Conservation (phyloP, 2,888 invertebrate genomes). For the Habroteleia sp. region DNA sequence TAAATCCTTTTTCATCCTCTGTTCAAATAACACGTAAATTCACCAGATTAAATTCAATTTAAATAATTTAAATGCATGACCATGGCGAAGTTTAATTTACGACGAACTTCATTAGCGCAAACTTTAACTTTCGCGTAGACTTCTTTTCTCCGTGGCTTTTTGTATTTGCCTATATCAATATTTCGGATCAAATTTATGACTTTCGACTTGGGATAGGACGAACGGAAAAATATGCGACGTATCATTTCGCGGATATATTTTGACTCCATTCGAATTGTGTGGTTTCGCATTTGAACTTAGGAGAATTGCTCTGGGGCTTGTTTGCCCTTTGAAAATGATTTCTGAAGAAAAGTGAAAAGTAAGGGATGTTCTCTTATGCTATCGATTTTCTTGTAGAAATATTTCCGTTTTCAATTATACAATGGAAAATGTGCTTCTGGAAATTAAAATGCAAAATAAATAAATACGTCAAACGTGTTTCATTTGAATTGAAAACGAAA, state of each 20-base stretch:
- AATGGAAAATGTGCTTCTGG: no score
- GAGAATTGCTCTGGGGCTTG: slow-evolving; percentile 34
- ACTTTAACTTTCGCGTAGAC: no score
- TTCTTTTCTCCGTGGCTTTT: no score
- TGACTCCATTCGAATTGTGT: slow-evolving; percentile 41
- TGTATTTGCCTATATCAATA: no score
- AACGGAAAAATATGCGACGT: slow-evolving; percentile 3
- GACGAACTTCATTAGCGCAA: not conserved
- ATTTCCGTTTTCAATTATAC: not conserved
- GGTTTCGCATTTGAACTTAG: slow-evolving; percentile 34
- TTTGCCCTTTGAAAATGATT: slow-evolving; percentile 48
- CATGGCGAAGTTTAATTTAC: slow-evolving; percentile 9
- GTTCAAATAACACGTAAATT: slow-evolving; percentile 36
- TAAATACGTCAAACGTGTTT: no score
- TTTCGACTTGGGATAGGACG: not conserved
- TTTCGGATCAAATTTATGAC: slow-evolving; percentile 10
- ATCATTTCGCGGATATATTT: slow-evolving; percentile 35
- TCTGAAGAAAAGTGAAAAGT: slow-evolving; percentile 46
- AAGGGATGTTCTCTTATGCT: not conserved
- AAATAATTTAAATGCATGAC: slow-evolving; percentile 31
- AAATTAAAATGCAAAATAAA: no score
- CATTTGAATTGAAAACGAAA: no score
- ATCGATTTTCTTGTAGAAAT: not conserved
- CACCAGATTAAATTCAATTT: slow-evolving; percentile 35
- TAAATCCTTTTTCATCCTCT: slow-evolving; percentile 29